These are phyloP conservation scores for Hippocampus zosterae DNA, from an alignment of 2,113 vertebrate genomes.

Conservation along the genomic window DNA sequence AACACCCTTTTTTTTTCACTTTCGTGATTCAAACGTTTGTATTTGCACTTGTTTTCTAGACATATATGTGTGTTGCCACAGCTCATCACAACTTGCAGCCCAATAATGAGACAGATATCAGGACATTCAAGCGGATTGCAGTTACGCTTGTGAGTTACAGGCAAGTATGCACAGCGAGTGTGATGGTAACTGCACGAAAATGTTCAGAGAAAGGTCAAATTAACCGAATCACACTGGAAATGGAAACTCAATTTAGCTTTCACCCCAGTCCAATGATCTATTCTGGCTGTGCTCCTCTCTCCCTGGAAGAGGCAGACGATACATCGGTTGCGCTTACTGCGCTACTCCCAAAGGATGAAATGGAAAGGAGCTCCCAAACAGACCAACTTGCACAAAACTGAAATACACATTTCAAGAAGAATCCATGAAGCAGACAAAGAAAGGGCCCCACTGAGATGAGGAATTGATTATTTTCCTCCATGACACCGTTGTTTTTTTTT, in stretches of 20 bases:
- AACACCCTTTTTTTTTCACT: too few species aligned
- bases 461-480: not conserved
- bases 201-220: conserved; percentile 22
- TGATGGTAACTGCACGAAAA: conserved; percentile 12
- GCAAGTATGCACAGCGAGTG: conserved; percentile 27
- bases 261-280: conserved; percentile 48
- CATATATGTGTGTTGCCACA: conserved; percentile 3
- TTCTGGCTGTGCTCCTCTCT: conserved; percentile 32
- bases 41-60: too few species aligned
- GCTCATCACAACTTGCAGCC: conserved; percentile 16
- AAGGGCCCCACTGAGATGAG: not conserved
- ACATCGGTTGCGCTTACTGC: conserved; percentile 52
- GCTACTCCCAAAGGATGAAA: conserved; percentile 42
- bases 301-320: conserved; percentile 37
- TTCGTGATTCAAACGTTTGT: too few species aligned
- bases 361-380: conserved; percentile 38
- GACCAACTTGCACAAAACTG: conserved; percentile 25
- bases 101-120: conserved; percentile 33
- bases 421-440: conserved; percentile 7
- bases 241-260: conserved; percentile 52
- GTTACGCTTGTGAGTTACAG: conserved; percentile 22
- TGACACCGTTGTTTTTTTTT: not conserved
- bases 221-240: conserved; percentile 25
- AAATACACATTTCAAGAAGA: not conserved
- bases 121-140: conserved; percentile 26